Evolutionary conservation across 2,797 vertebrate genomes (phyloP).

Genomic region (Lacerta agilis): DNA sequence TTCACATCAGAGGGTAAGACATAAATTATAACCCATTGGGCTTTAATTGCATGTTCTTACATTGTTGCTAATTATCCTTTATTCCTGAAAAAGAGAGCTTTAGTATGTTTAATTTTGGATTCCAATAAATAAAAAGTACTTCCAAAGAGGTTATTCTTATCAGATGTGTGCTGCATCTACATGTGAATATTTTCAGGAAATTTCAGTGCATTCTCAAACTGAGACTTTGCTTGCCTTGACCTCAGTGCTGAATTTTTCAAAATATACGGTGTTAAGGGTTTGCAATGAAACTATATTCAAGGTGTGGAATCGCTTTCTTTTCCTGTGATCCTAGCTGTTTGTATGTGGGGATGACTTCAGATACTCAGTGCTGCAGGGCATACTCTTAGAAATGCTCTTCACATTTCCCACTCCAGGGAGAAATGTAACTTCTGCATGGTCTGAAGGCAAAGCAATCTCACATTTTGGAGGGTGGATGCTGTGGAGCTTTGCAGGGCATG

Average conservation of each 20-base stretch:
- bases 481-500: too few relatives aligned
- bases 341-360: neutral
- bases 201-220: fast-evolving
- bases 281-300: neutral
- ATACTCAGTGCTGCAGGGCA: neutral
- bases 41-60: conserved; percentile 69
- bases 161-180: neutral
- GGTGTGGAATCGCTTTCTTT: neutral
- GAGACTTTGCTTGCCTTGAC: fast-evolving
- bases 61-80: conserved; percentile 66
- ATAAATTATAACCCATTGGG: conserved; percentile 68
- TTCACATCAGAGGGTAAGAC: conserved; percentile 61
- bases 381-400: neutral
- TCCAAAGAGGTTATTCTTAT: neutral
- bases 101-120: conserved; percentile 45
- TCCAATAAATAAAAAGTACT: conserved; percentile 31
- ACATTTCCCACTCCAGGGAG: too few relatives aligned
- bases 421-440: neutral
- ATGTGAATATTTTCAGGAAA: neutral
- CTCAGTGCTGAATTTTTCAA: neutral
- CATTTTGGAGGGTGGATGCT: neutral
- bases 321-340: neutral
- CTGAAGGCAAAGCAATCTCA: neutral
- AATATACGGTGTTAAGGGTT: neutral
- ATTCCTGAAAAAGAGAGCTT: conserved; percentile 53